These are phyloP conservation scores for Cettia cetti DNA, from an alignment of 2,113 vertebrate species.

Conservation along the genomic window DNA sequence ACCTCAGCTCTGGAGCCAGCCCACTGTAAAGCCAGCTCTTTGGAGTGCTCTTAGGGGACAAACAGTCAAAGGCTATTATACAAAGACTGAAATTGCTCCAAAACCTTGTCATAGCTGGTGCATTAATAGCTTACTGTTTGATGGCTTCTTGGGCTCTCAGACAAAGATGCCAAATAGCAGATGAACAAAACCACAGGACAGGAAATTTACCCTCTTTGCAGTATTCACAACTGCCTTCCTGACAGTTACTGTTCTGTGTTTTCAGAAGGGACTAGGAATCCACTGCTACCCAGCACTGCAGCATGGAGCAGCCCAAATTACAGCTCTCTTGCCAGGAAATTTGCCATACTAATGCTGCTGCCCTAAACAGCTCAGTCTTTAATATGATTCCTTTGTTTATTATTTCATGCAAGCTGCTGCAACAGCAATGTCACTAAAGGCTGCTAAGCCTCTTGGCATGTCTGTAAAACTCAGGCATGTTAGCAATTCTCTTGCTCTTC, in stretches of 20 bases:
- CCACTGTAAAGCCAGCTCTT: not conserved
- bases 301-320: not conserved
- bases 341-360: not conserved
- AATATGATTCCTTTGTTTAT: conserved; percentile 37
- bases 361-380: conserved; percentile 1
- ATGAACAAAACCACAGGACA: not conserved
- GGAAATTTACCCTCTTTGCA: not conserved
- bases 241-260: not conserved
- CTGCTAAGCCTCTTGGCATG: conserved; percentile 4
- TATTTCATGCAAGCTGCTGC: not conserved
- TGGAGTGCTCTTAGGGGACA: not conserved
- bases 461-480: not conserved
- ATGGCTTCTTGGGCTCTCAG: not conserved
- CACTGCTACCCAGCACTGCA: not conserved
- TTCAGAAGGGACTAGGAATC: not conserved
- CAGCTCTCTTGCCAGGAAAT: not conserved
- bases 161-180: not conserved
- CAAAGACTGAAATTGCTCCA: not conserved
- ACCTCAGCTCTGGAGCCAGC: not conserved
- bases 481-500: not conserved
- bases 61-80: not conserved
- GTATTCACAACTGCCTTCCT: not conserved
- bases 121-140: not conserved
- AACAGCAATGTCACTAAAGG: not conserved
- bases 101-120: not conserved